Base-by-base conservation (phyloP, 1,140 invertebrate genomes). In the Palaemon carinicauda region DNA sequence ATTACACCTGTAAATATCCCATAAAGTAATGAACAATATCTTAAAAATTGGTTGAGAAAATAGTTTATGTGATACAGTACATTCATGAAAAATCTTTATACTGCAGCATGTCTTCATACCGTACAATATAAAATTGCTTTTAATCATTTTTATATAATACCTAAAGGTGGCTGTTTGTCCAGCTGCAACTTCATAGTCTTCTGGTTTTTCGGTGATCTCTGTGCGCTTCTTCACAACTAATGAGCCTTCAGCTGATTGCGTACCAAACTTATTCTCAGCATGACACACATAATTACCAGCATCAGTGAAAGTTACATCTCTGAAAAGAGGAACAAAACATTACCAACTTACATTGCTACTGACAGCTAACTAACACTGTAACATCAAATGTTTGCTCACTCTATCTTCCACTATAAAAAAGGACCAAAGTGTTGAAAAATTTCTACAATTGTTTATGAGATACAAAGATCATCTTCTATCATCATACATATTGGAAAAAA, bases 191-290 rank as follows among this genome's bases (percentile, higher is more conserved):
- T 98, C 96, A 91, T 98, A 97, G 91, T 97, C 94, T 90, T 97
- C 95, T 0, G 98, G 98, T 90, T 93, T 93, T 90, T 97, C 95
- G 0, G 95, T 96, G 69, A 98, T 98, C 51, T 93, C 93, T 0
- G 97, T 98, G 89, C 94, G 95, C 87, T 96, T 96, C 93, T 97
- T 98, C 0, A 99, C 96, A 65, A 93, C 92, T 19, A 99, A 92
- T 1, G 92, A 94, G 3, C 96, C 97, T 41, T 93, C 94, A 0
- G 95, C 96, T 31, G 94, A 93, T 12, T 94, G 94, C 88, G 94
- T 93, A 5, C 97, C 97, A 90, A 98, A 96, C 91, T 98, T 98
- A 91, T 99, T 99, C 73, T 94, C 93, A 0, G 98, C 98, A 91
- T 95, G 94, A 91, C 98, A 99, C 12, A 94, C 95, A 91, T 99